Evolutionary conservation across 2,797 vertebrate genomes (phyloP), one percentile per base, ranked within the genome.

Genomic region (Odontamblyopus lacepedii): DNA sequence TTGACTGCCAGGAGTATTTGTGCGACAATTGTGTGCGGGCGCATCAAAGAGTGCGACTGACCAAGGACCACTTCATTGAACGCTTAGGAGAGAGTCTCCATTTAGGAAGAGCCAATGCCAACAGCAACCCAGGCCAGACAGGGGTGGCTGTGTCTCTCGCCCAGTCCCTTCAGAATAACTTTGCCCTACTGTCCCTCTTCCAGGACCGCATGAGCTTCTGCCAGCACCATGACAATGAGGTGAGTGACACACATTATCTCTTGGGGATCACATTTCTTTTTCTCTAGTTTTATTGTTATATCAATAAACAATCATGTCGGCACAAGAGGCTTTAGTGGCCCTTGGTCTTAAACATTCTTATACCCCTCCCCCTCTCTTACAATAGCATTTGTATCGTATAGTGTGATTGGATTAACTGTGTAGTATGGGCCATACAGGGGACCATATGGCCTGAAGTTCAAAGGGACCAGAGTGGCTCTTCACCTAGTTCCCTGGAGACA

Each of bases 51-150:
- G 96, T 98, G 79, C 92, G 96, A 69, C 94, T 98, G 83, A 98
- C 96, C 88, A 97, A 97, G 90, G 96, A 97, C 93, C 96, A 98
- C 92, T 96, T 96, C 92, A 97, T 97, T 13, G 96, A 97, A 82
- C 92, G 94, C 81, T 94, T 95, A 83, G 92, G 92, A 23, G 93
- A 93, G 66, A 89, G 70, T 78, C 78, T 89, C 56, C 91, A 84
- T 79, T 74, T 89, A 44, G 83, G 84, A 74, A 84, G 85, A 62
- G 75, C 90, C 51, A 92, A 88, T 0, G 72, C 88, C 69, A 89
- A 88, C 64, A 81, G 88, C 83, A 84, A 76, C 74, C 13, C 77
- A 0, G 56, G 82, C 41, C 90, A 90, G 79, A 60, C 86, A 0
- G 89, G 83, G 32, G 81, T 89, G 74, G 76, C 89, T 0, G 87